These are phyloP conservation scores for Drosophila triauraria DNA, from an alignment of 1,140 invertebrate species.

Conservation along the genomic window DNA sequence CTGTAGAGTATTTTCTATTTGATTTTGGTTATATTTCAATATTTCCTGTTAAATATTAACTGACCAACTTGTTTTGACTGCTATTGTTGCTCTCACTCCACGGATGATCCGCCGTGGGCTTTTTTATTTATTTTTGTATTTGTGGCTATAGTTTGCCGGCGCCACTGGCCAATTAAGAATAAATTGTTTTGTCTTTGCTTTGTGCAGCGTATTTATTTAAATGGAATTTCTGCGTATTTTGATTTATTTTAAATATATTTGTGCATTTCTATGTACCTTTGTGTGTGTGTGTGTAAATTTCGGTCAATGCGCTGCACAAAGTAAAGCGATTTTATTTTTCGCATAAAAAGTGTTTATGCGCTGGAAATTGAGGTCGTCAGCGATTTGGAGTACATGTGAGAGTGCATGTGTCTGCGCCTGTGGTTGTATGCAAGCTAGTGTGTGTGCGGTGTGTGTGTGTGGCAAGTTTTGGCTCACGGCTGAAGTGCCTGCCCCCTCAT, in stretches of 20 bases:
- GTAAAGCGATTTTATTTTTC: constrained; percentile 65
- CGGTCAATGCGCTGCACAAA: constrained; percentile 67
- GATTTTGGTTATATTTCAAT: constrained; percentile 21
- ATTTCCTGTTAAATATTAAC: constrained; percentile 35
- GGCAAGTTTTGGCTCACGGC: constrained; percentile 72
- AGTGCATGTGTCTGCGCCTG: constrained; percentile 19
- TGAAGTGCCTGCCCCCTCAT: constrained; percentile 58
- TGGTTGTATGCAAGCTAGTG: neutral
- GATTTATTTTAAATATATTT: constrained; percentile 51
- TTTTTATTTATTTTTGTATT: constrained; percentile 43
- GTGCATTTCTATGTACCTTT: constrained; percentile 9
- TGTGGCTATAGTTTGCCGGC: constrained; percentile 44
- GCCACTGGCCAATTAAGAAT: constrained; percentile 64
- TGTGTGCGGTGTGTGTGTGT: constrained; percentile 14
- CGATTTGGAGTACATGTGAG: constrained; percentile 42
- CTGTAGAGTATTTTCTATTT: constrained; percentile 31
- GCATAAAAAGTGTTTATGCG: constrained; percentile 68
- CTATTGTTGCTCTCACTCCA: constrained; percentile 14
- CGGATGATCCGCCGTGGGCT: constrained; percentile 9
- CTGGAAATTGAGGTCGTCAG: constrained; percentile 74
- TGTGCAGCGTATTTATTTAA: constrained; percentile 39
- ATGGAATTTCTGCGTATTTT: constrained; percentile 30
- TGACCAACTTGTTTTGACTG: constrained; percentile 31
- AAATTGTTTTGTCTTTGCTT: constrained; percentile 53
- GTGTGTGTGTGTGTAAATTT: constrained; percentile 47